These are phyloP conservation scores for Aldabrachelys gigantea DNA, from an alignment of 2,113 vertebrate species.

Conservation along the genomic window DNA sequence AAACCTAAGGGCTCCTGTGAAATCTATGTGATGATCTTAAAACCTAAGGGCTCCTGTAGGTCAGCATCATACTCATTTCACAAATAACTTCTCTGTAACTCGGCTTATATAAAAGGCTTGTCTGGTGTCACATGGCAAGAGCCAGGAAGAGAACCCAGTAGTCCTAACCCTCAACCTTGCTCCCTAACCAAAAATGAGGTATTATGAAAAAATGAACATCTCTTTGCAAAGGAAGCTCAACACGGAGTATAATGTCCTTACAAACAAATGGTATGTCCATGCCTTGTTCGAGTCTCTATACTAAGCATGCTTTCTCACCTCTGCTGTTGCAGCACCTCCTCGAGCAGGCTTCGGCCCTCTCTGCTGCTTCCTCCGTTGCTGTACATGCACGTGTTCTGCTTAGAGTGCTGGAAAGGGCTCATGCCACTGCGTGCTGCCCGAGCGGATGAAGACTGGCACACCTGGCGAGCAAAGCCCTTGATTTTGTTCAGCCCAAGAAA, in stretches of 20 bases:
- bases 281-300: neutral
- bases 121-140: conserved; percentile 41
- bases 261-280: neutral
- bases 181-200: neutral
- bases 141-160: conserved; percentile 3
- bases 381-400: conserved; percentile 74
- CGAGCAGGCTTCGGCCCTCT: conserved; percentile 82
- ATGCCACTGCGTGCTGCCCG: conserved; percentile 83
- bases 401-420: conserved; percentile 73
- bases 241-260: neutral
- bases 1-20: neutral
- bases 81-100: no score
- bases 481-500: conserved; percentile 96
- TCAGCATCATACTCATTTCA: neutral
- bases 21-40: neutral
- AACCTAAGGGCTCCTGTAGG: neutral
- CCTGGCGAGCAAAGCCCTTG: conserved; percentile 91
- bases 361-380: conserved; percentile 58
- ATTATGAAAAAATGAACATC: accelerated
- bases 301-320: conserved; percentile 78
- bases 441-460: conserved; percentile 83
- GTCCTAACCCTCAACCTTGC: neutral
- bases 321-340: conserved; percentile 92
- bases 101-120: conserved; percentile 2
- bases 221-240: neutral